Conservation (phyloP, 2,888 invertebrate species). For the Choristoneura rosaceana region DNA sequence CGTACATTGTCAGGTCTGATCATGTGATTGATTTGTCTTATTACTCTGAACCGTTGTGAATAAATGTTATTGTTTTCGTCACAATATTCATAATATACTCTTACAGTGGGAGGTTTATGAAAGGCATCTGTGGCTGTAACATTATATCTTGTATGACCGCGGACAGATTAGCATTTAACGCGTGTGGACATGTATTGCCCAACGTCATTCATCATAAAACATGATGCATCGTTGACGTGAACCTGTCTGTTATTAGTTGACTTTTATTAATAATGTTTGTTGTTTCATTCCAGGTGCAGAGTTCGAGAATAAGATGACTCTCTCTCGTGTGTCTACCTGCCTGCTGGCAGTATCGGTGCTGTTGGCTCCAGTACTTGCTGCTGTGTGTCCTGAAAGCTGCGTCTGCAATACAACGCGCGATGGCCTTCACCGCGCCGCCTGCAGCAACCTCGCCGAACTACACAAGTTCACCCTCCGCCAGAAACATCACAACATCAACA, state of each 20-base stretch:
- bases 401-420: constrained; percentile 88
- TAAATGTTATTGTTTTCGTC: constrained; percentile 22
- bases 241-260: neutral
- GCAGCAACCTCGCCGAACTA: constrained; percentile 90
- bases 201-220: constrained; percentile 44
- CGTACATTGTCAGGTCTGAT: constrained; percentile 56
- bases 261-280: constrained; percentile 45
- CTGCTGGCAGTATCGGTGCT: constrained; percentile 67
- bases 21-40: constrained; percentile 62
- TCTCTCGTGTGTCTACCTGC: constrained; percentile 62
- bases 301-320: constrained; percentile 65
- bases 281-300: constrained; percentile 74
- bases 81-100: constrained; percentile 1
- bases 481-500: constrained; percentile 83
- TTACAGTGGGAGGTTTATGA: constrained; percentile 23
- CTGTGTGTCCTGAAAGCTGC: constrained; percentile 83
- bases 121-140: constrained; percentile 58
- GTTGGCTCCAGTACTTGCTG: constrained; percentile 62
- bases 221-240: constrained; percentile 5
- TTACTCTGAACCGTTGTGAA: constrained; percentile 44
- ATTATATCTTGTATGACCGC: constrained; percentile 53
- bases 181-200: constrained; percentile 51
- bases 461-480: constrained; percentile 86
- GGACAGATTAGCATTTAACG: constrained; percentile 57
- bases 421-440: constrained; percentile 87